A percentile compares a stretch with the other conserved stretches of the same genome.
Evolutionary conservation across 1,140 invertebrate genomes (phyloP).

Genomic region (Euschistus heros): DNA sequence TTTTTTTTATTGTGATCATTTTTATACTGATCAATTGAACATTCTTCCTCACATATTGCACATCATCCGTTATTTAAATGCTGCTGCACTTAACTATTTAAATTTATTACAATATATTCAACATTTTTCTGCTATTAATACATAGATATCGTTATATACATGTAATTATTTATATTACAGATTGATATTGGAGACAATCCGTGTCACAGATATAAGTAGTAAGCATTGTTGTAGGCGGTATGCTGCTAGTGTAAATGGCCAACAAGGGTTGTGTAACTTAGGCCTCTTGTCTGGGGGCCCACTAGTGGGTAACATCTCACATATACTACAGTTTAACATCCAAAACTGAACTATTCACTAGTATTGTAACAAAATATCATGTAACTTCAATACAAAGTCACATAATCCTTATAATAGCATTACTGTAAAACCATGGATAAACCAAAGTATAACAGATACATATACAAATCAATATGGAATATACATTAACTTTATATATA

Average conservation of each 20-base stretch:
- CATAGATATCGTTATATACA: conserved; percentile 11
- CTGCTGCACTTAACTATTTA: conserved; percentile 10
- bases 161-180: conserved; percentile 9
- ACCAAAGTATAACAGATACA: conserved; percentile 24
- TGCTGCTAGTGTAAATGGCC: conserved; percentile 24
- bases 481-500: conserved; percentile 33
- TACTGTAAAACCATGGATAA: conserved; percentile 25
- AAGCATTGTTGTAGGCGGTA: conserved; percentile 16
- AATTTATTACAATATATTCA: conserved; percentile 11
- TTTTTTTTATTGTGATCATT: background rate
- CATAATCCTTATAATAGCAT: conserved; percentile 26
- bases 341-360: conserved; percentile 31
- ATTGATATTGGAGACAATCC: conserved; percentile 14
- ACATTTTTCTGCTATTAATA: conserved; percentile 9
- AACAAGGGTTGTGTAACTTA: conserved; percentile 18
- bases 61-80: background rate
- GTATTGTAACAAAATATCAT: conserved; percentile 26
- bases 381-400: conserved; percentile 21
- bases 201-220: conserved; percentile 14
- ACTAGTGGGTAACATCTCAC: conserved; percentile 27
- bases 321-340: conserved; percentile 30
- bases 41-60: conserved; percentile 12
- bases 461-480: conserved; percentile 26
- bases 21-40: conserved; percentile 1
- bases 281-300: conserved; percentile 24